Base-by-base conservation (phyloP, 2,888 invertebrate species). In the Operophtera brumata region DNA sequence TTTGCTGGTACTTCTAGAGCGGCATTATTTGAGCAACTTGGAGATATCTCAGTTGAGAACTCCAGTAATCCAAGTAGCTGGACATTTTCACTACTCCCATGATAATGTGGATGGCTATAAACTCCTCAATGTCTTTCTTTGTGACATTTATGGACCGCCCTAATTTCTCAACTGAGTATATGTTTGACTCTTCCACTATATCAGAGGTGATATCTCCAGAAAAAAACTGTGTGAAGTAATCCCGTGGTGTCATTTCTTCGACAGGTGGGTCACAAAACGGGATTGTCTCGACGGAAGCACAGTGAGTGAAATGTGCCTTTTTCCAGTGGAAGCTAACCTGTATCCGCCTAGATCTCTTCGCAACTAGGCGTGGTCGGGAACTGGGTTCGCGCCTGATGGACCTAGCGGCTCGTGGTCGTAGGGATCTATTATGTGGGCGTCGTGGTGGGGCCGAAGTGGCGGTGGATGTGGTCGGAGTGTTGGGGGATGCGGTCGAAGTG, bases 81-180 rank as follows among this genome's bases (percentile, higher is more conserved):
- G 63, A 61, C 54, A 67, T 54, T 28, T 26, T 9, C 10, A 65
- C 62, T 44, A 70, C 54, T 14, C 67, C 67, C 71, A 71, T 69
- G 1, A 62, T 41, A 12, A 71, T 61, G 49, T 65, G 56, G 10
- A 70, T 67, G n/a, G 60, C 58, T 28, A 70, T 20, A 59, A 67
- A 67, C 57, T 61, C 59, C 11, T 54, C 48, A 10, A 67, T 46
- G 47, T 67, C 60, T 35, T 60, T 50, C 49, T 54, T 48, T 37
- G 54, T 49, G n/a, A 59, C 34, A 32, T 62, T 44, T 39, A 64
- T 60, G 20, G 60, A 57, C 47, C 43, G 48, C 40, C 67, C 65
- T 34, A 58, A 62, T 54, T 53, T 58, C 26, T 26, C 55, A 49
- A 61, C 53, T 34, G 56, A 51, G 42, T 66, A 67, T 13, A 56